Evolutionary conservation across 1,140 invertebrate genomes (phyloP).

Genomic region (Eciton burchellii): DNA sequence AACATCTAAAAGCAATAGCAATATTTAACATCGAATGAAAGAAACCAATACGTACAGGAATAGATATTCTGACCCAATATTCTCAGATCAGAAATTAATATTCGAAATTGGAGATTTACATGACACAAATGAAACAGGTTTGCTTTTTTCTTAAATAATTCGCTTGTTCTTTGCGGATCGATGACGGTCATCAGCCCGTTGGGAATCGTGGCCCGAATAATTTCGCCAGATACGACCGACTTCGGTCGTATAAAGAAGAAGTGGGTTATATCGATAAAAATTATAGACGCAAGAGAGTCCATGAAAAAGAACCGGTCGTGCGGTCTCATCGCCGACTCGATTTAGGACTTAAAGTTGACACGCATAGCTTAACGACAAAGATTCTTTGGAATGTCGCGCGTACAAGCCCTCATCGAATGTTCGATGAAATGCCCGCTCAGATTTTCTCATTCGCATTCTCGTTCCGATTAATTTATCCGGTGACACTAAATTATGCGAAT

Average conservation of each 20-base stretch:
- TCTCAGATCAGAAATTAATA: neutral
- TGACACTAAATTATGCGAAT: too few relatives aligned
- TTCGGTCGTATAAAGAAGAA: conserved; percentile 63
- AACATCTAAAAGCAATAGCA: too few relatives aligned
- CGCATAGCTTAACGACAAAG: neutral
- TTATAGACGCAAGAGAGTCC: conserved; percentile 29
- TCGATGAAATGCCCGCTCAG: neutral
- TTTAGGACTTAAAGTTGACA: conserved; percentile 24
- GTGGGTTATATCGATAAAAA: conserved; percentile 72
- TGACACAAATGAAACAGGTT: neutral
- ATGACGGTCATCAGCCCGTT: neutral
- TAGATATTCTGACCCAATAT: neutral
- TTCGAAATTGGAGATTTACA: neutral
- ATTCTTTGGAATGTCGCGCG: conserved; percentile 6
- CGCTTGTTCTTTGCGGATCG: neutral
- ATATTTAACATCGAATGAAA: too few relatives aligned
- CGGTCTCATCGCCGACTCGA: neutral
- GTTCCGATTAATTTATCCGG: conserved; percentile 25
- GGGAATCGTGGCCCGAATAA: conserved; percentile 30
- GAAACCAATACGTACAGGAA: neutral
- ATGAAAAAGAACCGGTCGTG: conserved; percentile 71
- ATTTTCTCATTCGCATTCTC: neutral
- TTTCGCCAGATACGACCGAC: conserved; percentile 70
- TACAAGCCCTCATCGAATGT: neutral
- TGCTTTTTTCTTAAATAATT: neutral